Evolutionary conservation across 2,797 vertebrate species (phyloP).

Genomic region (Coregonus suidteri): DNA sequence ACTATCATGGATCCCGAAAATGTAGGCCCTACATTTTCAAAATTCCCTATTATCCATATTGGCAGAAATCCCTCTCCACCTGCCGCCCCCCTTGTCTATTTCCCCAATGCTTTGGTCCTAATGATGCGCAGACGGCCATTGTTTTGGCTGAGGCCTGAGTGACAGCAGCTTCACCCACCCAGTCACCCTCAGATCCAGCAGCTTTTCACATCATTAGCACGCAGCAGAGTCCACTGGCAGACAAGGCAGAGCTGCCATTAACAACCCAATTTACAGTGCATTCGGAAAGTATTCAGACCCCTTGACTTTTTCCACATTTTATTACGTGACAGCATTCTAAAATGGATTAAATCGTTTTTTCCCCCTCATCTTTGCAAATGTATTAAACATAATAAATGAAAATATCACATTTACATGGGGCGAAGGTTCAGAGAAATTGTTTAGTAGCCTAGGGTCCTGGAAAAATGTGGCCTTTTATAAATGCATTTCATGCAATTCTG

Average conservation of each 20-base stretch:
- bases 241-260: constrained; percentile 8
- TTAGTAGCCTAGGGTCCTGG: no score
- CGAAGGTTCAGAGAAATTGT: no score
- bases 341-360: no score
- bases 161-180: constrained; percentile 16
- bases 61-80: background rate
- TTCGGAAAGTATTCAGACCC: no score
- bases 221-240: constrained; percentile 26
- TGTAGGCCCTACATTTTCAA: constrained; percentile 23
- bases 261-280: background rate
- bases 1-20: constrained; percentile 33
- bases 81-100: constrained; percentile 21
- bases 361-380: no score
- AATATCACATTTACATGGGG: no score
- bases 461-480: no score
- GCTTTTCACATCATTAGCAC: constrained; percentile 70
- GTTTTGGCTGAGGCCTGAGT: constrained; percentile 42
- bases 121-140: constrained; percentile 63
- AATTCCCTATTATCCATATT: constrained; percentile 39
- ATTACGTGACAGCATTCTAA: no score
- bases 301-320: no score
- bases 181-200: constrained; percentile 50
- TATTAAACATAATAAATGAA: no score
- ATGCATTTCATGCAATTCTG: no score
- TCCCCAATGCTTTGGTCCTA: constrained; percentile 56